Evolutionary conservation across 2,888 invertebrate species (phyloP).

Genomic region (Polia nebulosa): DNA sequence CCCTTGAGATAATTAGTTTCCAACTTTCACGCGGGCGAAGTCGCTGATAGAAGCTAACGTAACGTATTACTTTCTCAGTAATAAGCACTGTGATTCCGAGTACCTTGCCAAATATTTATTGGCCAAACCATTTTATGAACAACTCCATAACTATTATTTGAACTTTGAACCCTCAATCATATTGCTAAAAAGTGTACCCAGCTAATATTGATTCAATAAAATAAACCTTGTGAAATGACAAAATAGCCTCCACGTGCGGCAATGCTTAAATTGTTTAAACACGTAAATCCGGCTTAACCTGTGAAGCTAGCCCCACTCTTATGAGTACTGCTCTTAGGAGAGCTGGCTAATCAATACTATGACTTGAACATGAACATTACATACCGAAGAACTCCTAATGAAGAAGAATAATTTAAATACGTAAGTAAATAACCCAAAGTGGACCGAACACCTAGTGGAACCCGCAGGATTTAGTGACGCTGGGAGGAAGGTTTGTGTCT

Average conservation of each 20-base stretch:
- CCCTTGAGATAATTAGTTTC: too few relatives aligned
- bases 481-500: too few relatives aligned
- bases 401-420: background rate
- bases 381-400: too few relatives aligned
- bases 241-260: background rate
- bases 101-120: conserved; percentile 15
- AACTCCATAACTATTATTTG: conserved; percentile 15
- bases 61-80: background rate
- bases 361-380: too few relatives aligned
- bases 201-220: background rate
- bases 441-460: too few relatives aligned
- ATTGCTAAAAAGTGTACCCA: background rate
- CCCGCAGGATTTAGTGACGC: too few relatives aligned
- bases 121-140: conserved; percentile 11
- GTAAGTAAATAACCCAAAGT: background rate
- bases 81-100: background rate
- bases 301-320: background rate
- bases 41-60: too few relatives aligned
- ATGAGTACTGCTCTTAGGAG: background rate
- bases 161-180: conserved; percentile 3
- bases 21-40: too few relatives aligned
- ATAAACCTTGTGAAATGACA: background rate
- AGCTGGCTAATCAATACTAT: background rate
- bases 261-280: background rate
- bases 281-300: background rate